Evolutionary conservation across 2,797 vertebrate genomes (phyloP), one percentile per base, ranked within the genome.

Genomic region (Zenarchopterus dispar): DNA sequence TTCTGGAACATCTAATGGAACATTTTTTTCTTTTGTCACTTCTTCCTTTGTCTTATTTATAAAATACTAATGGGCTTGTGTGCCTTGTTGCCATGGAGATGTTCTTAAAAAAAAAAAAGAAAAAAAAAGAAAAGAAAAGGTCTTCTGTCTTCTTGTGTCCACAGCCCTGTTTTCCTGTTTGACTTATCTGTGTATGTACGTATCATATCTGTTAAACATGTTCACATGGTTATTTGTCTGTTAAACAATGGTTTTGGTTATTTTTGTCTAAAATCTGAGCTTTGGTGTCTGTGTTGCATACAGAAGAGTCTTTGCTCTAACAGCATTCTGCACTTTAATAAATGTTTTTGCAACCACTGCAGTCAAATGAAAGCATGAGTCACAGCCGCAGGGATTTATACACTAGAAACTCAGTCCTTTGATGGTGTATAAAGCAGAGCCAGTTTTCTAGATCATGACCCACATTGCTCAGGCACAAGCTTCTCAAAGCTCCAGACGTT

Each of bases 31-130:
- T 48, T n/a, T n/a, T n/a, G n/a, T n/a, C n/a, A n/a, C n/a, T n/a
- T n/a, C n/a, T 24, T n/a, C 16, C 22, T n/a, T 24, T 48, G 11
- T 42, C 33, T 46, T 48, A 23, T 63, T 52, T 26, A 60, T 50
- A 43, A 36, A 44, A 56, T n/a, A 28, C 60, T 82, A 78, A 80
- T 72, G 57, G 67, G 5, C 8, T 2, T 1, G n/a, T 68, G 36
- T 49, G 18, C 46, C 61, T 65, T 60, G 84, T 90, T 90, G 51
- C 81, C 62, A 17, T 78, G 75, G 84, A 73, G 62, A 82, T 63
- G 41, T 58, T 64, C 39, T 51, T 48, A 56, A 52, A 68, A 82
- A 62, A 24, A 24, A 24, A 24, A 2, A 48, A 50, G 54, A 52
- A 68, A 82, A 62, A 11, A 24, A 24, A 24, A 24, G 2, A 48